These are phyloP conservation scores for Caradrina kadenii DNA, from an alignment of 2,888 invertebrate genomes.

Conservation along the genomic window DNA sequence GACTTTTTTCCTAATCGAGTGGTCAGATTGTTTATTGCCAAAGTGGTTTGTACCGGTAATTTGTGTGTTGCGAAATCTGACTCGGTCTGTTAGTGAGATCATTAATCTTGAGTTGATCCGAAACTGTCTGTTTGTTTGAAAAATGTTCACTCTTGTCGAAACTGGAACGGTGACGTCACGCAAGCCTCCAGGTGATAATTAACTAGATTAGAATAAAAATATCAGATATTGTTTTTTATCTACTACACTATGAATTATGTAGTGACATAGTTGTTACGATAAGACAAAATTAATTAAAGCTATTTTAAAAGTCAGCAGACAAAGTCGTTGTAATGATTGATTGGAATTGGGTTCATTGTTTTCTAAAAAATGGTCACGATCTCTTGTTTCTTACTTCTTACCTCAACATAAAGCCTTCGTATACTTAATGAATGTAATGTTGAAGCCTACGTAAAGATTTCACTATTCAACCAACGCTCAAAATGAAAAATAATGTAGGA, in stretches of 20 bases:
- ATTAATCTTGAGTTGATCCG: conserved; percentile 82
- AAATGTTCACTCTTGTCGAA: conserved; percentile 74
- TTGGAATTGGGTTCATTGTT: conserved; percentile 49
- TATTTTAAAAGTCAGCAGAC: conserved; percentile 43
- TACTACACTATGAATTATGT: conserved; percentile 54
- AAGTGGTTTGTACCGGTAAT: conserved; percentile 78
- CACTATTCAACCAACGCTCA: conserved; percentile 65
- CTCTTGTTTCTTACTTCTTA: conserved; percentile 19
- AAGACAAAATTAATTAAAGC: conserved; percentile 54
- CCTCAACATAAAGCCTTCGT: conserved; percentile 32
- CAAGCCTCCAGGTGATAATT: conserved; percentile 69
- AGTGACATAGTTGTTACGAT: conserved; percentile 49
- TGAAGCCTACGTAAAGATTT: conserved; percentile 65
- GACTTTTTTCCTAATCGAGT: conserved; percentile 70
- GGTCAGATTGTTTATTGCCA: conserved; percentile 78
- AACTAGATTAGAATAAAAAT: conserved; percentile 63
- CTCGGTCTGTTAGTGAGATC: conserved; percentile 79
- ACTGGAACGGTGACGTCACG: conserved; percentile 73
- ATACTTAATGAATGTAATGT: conserved; percentile 59
- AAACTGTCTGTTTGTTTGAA: conserved; percentile 83
- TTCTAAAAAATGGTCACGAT: conserved; percentile 37
- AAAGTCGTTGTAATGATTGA: conserved; percentile 49
- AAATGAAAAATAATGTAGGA: conserved; percentile 73
- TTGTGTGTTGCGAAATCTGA: conserved; percentile 80
- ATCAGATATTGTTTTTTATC: conserved; percentile 58